Percentiles rank a stretch among this genome's conserved stretches.
phyloP scores from a whole-genome alignment of 1,140 invertebrate species.

The Lordiphosa collinella region DNA sequence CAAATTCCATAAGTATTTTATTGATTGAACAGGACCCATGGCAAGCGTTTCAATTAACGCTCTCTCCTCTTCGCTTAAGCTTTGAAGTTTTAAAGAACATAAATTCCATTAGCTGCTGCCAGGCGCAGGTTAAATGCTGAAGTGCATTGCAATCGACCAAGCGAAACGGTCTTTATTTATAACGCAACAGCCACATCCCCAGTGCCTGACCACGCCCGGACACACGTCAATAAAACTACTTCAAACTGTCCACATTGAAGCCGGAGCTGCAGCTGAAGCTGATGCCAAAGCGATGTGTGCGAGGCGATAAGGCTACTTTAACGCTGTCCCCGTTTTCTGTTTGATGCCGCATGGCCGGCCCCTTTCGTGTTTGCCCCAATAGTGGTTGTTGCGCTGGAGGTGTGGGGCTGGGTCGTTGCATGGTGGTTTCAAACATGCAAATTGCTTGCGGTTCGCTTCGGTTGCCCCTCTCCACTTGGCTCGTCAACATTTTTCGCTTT shows the following conservation, averaged over 20 bases:
- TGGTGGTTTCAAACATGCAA: constrained; percentile 75
- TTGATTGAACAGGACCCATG: constrained; percentile 68
- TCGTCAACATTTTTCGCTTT: constrained; percentile 59
- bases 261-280: constrained; percentile 28
- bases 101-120: constrained; percentile 50
- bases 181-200: constrained; percentile 49
- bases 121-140: constrained; percentile 49
- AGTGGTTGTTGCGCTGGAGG: constrained; percentile 26
- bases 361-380: constrained; percentile 73
- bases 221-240: constrained; percentile 76
- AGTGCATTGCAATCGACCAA: constrained; percentile 51
- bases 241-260: constrained; percentile 71
- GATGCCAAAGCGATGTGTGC: constrained; percentile 36
- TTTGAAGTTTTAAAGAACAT: constrained; percentile 37
- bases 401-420: constrained; percentile 31
- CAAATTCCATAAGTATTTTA: constrained; percentile 55
- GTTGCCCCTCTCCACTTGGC: constrained; percentile 20
- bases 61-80: constrained; percentile 7
- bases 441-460: constrained; percentile 75
- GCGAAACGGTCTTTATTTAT: constrained; percentile 62
- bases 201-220: constrained; percentile 56
- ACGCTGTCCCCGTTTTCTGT: constrained; percentile 73
- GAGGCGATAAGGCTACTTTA: constrained; percentile 72
- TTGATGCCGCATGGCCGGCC: constrained; percentile 69
- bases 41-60: constrained; percentile 26